Conservation (phyloP, 2,797 vertebrate species). For the Sebastolobus altivelis region DNA sequence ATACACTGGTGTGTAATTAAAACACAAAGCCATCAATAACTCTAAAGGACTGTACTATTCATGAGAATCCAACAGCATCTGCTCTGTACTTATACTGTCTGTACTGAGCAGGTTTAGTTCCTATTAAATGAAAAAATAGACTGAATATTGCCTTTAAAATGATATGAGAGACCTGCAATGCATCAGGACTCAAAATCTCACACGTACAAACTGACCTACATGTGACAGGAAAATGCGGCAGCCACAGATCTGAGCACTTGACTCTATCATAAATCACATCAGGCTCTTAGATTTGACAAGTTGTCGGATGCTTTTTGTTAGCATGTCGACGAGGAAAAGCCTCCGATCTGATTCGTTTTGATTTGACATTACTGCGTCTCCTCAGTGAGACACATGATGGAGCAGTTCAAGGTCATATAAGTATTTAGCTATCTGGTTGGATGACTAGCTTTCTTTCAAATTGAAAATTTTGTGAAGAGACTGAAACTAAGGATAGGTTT, state of each 20-base stretch:
- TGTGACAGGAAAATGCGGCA: neutral
- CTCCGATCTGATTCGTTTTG: too few species aligned
- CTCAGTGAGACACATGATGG: neutral
- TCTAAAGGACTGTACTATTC: neutral
- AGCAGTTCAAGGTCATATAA: neutral
- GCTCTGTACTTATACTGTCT: neutral
- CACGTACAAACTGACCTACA: slow-evolving; percentile 37
- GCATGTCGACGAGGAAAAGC: neutral
- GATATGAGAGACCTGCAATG: neutral
- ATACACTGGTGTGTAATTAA: neutral
- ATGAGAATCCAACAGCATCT: neutral
- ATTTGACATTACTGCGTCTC: neutral
- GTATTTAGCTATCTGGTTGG: too few species aligned
- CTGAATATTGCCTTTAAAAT: neutral
- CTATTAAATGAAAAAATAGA: neutral
- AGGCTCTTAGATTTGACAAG: slow-evolving; percentile 4
- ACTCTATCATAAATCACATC: slow-evolving; percentile 26
- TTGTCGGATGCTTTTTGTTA: neutral
- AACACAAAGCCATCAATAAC: neutral
- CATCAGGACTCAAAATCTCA: neutral
- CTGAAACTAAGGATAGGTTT: too few species aligned
- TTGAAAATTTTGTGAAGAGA: too few species aligned
- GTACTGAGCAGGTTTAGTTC: neutral
- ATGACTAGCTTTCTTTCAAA: too few species aligned
- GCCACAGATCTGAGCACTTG: neutral